phyloP scores from a whole-genome alignment of 2,113 vertebrate species.

The Gallinago paraguaiae region DNA sequence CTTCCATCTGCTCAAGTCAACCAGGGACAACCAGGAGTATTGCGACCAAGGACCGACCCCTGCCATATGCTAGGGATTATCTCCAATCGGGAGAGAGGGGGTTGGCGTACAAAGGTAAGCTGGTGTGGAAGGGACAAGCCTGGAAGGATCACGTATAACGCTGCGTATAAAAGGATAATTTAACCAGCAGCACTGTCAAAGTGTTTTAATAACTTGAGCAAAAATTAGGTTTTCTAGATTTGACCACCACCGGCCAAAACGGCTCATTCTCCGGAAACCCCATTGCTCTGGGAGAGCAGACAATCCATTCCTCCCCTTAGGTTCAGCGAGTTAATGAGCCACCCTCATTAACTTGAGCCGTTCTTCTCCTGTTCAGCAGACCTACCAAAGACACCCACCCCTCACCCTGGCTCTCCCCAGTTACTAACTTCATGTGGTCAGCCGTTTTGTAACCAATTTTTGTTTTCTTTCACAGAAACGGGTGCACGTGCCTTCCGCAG shows the following conservation, averaged over 20 bases:
- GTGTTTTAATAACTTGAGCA: background rate
- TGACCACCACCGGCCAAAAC: background rate
- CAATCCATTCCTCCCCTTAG: background rate
- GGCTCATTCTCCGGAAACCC: fast-evolving
- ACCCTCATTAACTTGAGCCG: background rate
- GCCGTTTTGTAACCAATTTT: background rate
- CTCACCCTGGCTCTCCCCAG: background rate
- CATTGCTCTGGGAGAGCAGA: background rate
- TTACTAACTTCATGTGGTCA: background rate
- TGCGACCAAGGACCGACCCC: background rate
- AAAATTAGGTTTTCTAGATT: background rate
- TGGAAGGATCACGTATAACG: background rate
- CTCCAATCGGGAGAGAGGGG: background rate
- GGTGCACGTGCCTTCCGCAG: background rate
- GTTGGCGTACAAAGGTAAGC: background rate
- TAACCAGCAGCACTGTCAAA: background rate
- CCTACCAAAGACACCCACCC: fast-evolving
- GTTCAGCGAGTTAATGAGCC: background rate
- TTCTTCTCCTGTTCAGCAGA: background rate
- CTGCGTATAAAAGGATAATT: background rate
- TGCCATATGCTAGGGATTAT: constrained; percentile 39
- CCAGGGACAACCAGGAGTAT: background rate
- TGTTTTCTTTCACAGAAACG: background rate
- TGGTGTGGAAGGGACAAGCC: background rate
- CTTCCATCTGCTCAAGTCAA: background rate